Evolutionary conservation across 2,888 invertebrate genomes (phyloP), one percentile per base, ranked within the genome.

Genomic region (Halictus quadricinctus): DNA sequence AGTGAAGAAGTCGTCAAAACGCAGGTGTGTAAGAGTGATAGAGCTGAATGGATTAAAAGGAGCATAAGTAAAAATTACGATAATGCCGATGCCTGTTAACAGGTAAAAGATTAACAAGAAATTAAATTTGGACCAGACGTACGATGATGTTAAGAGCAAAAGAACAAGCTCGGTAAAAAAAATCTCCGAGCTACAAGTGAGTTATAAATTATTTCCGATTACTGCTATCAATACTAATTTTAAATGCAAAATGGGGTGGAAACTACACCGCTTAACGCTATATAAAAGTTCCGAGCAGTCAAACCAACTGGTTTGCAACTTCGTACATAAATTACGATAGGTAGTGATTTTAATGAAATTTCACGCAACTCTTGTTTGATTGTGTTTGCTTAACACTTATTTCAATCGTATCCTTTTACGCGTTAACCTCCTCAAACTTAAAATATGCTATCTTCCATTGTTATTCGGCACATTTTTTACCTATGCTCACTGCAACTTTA

Each of bases 191-290:
- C 64, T 64, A 29, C 64, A 25, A 29, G 64, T 64, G 64, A 15
- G 64, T 64, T 64, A 29, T 64, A 64, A 64, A 64, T 64, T 64
- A 64, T 64, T 64, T 64, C 64, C 15, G 64, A 64, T 64, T 25
- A 64, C 64, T 29, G 64, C 64, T 29, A 64, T 64, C 64, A 64
- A 29, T 15, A 64, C 64, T 64, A 64, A 64, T 64, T 64, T 64
- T 29, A 64, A 64, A 64, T 64, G 64, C 64, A 64, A 64, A 64
- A 64, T n/a, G 60, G 64, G 64, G 64, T 64, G 29, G 64, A 64
- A 64, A 64, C 64, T 64, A 64, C 29, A 29, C 64, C 64, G 15
- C 13, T 64, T 64, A 64, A 29, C 29, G 64, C 7, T 15, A 64
- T 6, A 64, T 29, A 64, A 15, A 29, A 64, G 25, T 15, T 64